Base-by-base conservation (phyloP, 1,140 invertebrate species). In the Halictus rubicundus region DNA sequence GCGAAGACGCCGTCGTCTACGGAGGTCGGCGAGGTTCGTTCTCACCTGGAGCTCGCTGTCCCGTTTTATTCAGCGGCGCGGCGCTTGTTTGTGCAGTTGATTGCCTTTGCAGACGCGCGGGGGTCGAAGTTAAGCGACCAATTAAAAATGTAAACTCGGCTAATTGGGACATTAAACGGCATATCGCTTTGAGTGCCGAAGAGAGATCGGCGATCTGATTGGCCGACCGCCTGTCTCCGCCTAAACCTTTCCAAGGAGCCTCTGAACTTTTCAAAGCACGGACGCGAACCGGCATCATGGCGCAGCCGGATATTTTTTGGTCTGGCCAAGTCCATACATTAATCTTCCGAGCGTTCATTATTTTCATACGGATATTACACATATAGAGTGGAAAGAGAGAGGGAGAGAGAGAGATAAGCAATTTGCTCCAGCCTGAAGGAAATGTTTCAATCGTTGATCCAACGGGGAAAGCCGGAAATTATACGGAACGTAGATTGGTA, bases 91-190 rank as follows among this genome's bases (percentile, higher is more conserved):
- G 84, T 46, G 49, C 37, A 86, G 84, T 68, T 86, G 84, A 86
- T 86, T 85, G 80, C 83, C 71, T 78, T 64, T 72, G 75, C 54
- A 64, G 59, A n/a, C 37, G 25, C 66, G n/a, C 0, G 14, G 19
- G 68, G 59, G 63, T 70, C 39, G 75, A 86, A 77, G 80, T 86
- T 86, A 78, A 86, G 63, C 75, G 75, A 86, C 79, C 80, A 86
- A 86, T 86, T 86, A 86, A 86, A 86, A 86, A 86, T 86, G 84
- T 85, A 86, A 86, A 86, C 84, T 76, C 75, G 52, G 12, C 80
- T 85, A 86, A 85, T 82, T 86, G 84, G 42, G 68, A 76, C 59
- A 65, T 85, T 86, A 86, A 85, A 82, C 72, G 73, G 68, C 54
- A 69, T 85, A 84, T 85, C 72, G 70, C 82, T 66, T 66, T 74